These are phyloP conservation scores for Erythrocebus patas DNA, from an alignment of 2,113 vertebrate genomes.

Conservation along the genomic window DNA sequence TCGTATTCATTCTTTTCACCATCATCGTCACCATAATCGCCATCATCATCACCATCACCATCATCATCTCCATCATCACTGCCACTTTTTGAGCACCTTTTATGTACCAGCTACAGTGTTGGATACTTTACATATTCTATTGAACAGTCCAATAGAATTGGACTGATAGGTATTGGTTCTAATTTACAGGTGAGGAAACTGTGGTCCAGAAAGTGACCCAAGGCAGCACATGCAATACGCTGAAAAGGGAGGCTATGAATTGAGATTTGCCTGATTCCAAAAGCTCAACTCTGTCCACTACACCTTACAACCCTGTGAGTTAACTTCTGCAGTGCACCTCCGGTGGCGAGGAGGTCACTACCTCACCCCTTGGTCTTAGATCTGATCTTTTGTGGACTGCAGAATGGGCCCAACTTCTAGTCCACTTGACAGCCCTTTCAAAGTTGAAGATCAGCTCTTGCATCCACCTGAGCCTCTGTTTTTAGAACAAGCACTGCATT, in stretches of 20 bases:
- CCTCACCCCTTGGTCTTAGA: not conserved
- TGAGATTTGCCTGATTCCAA: not conserved
- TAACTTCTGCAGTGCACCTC: not conserved
- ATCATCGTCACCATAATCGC: rapidly evolving
- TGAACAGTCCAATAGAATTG: not conserved
- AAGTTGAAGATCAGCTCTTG: not conserved
- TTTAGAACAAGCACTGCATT: not conserved
- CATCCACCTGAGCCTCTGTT: not conserved
- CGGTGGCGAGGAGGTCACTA: not conserved
- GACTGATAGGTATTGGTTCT: not conserved
- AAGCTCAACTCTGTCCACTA: not conserved
- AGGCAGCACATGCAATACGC: not conserved
- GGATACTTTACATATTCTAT: not conserved
- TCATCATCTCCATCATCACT: not conserved
- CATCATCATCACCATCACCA: not conserved
- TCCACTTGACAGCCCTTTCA: no score
- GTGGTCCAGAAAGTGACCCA: not conserved
- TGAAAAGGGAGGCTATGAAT: not conserved
- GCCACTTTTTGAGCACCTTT: not conserved
- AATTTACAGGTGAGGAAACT: not conserved
- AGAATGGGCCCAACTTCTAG: not conserved
- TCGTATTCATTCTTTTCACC: not conserved
- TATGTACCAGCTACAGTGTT: not conserved
- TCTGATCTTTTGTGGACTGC: not conserved
- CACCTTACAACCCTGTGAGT: not conserved